A percentile compares a stretch with the other conserved stretches of the same genome.
Evolutionary conservation across 2,113 vertebrate species (phyloP).

Genomic region (Vireo altiloquus): DNA sequence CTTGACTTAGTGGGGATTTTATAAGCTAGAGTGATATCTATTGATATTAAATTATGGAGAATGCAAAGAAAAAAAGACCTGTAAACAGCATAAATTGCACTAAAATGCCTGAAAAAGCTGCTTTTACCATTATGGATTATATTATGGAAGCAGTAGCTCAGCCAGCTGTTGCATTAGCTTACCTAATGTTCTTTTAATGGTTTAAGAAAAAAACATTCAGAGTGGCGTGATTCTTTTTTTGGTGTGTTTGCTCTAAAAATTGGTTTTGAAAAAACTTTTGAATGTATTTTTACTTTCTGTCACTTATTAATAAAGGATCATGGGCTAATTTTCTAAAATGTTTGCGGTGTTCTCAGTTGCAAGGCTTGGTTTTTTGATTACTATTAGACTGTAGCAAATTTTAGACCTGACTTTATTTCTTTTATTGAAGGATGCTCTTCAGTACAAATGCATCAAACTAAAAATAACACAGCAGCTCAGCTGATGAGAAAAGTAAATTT

Average conservation of each 20-base stretch:
- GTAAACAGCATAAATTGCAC: slow-evolving; percentile 60
- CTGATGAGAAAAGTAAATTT: background rate
- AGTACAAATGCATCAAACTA: background rate
- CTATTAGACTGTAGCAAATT: background rate
- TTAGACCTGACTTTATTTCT: background rate
- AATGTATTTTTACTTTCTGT: slow-evolving; percentile 47
- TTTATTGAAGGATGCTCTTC: background rate
- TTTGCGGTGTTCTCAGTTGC: background rate
- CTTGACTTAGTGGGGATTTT: slow-evolving; percentile 47
- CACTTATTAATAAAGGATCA: slow-evolving; percentile 51
- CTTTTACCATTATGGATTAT: slow-evolving; percentile 56
- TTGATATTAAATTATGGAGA: slow-evolving; percentile 57
- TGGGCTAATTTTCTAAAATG: slow-evolving; percentile 33
- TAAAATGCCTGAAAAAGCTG: slow-evolving; percentile 57
- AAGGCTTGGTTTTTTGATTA: background rate
- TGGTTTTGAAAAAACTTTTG: slow-evolving; percentile 8
- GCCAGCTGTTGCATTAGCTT: slow-evolving; percentile 58
- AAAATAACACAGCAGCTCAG: background rate
- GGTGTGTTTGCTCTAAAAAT: background rate
- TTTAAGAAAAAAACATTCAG: slow-evolving; percentile 21
- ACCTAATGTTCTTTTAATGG: slow-evolving; percentile 44
- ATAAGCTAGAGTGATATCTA: slow-evolving; percentile 33
- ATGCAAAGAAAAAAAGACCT: slow-evolving; percentile 12
- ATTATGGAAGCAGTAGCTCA: slow-evolving; percentile 39
- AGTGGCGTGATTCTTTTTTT: slow-evolving; percentile 1